These are phyloP conservation scores for Acrocephalus kingi DNA, from an alignment of 2,113 vertebrate species.

Conservation along the genomic window DNA sequence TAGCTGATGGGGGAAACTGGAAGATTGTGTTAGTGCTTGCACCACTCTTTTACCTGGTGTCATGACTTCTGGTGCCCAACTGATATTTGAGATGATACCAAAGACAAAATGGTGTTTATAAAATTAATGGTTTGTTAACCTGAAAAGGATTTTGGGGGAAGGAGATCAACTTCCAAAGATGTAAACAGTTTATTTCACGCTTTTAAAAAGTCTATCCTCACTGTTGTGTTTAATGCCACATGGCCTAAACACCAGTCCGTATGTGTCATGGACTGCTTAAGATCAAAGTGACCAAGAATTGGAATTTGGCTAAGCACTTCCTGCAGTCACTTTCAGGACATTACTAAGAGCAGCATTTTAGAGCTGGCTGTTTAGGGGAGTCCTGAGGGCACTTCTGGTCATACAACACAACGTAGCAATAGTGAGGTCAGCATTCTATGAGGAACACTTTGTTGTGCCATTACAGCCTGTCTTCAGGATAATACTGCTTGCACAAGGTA, in stretches of 20 bases:
- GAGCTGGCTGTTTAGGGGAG: not conserved
- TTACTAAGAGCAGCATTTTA: not conserved
- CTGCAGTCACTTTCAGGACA: not conserved
- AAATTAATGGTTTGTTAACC: not conserved
- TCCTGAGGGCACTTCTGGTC: not conserved
- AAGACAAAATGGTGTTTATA: not conserved
- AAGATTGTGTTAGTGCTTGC: not conserved
- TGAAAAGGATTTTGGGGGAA: not conserved
- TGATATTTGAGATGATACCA: not conserved
- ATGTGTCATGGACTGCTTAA: not conserved
- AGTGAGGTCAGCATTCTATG: not conserved
- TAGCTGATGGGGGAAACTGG: not conserved
- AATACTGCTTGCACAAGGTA: rapidly evolving
- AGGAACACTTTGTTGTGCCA: not conserved
- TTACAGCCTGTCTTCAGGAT: rapidly evolving
- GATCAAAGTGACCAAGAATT: not conserved
- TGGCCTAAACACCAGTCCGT: not conserved
- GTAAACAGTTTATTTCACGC: not conserved
- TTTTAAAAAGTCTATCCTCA: not conserved
- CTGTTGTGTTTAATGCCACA: not conserved
- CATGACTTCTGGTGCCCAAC: not conserved
- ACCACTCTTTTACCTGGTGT: not conserved
- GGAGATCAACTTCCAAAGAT: not conserved
- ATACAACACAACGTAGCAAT: rapidly evolving
- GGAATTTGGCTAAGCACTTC: not conserved